Base-by-base conservation (phyloP, 2,888 invertebrate genomes). In the Dexiosoma caninum region DNA sequence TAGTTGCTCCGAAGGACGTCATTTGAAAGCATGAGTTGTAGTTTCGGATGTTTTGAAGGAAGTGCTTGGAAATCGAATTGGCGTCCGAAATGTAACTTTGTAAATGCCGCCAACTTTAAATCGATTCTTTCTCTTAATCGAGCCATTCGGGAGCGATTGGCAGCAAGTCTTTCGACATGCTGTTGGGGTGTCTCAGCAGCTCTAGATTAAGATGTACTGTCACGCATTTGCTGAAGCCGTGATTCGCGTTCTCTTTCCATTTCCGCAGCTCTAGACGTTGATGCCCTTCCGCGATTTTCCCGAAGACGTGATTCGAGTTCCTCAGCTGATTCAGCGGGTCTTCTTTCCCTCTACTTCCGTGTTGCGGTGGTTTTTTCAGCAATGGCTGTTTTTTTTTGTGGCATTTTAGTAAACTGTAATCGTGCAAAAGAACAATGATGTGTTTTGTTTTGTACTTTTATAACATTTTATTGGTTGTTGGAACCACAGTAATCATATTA, bases 11-110 rank as follows among this genome's bases (percentile, higher is more conserved):
- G 19, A 66, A 67, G 12, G 60, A 75, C 35, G 60, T 60, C 71
- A 71, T 71, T 60, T 71, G 60, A 19, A 51, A 60, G 32, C 55
- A 69, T 62, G 62, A 72, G n/a, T 72, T 62, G 62, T 72, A 64
- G 6, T 62, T 72, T 16, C 57, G 64, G 21, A 62, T 72, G 30
- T 72, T 62, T 42, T 42, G 7, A 10, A 72, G 23, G 72, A 62
- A 72, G 35, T 72, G 62, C 32, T 72, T 62, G 6, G 51, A 72
- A 27, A 27, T 27, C 6, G 27, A 9, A 19, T 44, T 44, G 44
- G 44, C 44, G 44, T 9, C 44, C 16, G 16, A 44, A 44, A 67
- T 49, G 8, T 51, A 67, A 49, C 51, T 67, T 67, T 12, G 51
- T 53, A 67, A 64, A 64, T 44, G 62, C 62, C 16, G 62, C 62